Conservation (phyloP, 2,888 invertebrate genomes). For the Fragum whitleyi region DNA sequence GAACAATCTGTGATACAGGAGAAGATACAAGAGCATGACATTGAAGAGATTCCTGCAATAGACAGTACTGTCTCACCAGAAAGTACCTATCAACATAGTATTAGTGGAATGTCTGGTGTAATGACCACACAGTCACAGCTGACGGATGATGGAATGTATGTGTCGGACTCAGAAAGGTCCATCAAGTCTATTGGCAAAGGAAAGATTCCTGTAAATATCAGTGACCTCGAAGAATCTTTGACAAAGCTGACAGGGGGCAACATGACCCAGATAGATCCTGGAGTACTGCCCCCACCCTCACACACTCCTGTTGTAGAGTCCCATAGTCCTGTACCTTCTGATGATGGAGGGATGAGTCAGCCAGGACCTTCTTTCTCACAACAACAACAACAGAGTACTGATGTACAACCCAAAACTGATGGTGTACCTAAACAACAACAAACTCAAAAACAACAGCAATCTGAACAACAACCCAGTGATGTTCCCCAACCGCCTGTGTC, state of each 20-base stretch:
- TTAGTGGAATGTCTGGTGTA: conserved; percentile 44
- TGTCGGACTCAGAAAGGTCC: conserved; percentile 68
- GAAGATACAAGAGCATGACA: conserved; percentile 77
- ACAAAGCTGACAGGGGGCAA: conserved; percentile 67
- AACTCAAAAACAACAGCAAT: conserved; percentile 12
- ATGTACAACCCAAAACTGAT: conserved; percentile 20
- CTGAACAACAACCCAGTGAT: conserved; percentile 27
- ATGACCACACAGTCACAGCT: conserved; percentile 32
- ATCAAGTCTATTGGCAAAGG: conserved; percentile 60
- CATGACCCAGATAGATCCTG: conserved; percentile 37
- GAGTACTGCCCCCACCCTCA: conserved; percentile 31
- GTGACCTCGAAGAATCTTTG: conserved; percentile 77
- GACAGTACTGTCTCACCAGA: conserved; percentile 62
- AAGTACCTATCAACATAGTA: conserved; percentile 56
- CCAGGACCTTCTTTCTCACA: conserved; percentile 22
- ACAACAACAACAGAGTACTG: conserved; percentile 24
- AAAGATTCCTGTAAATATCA: conserved; percentile 77
- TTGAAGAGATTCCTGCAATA: conserved; percentile 63
- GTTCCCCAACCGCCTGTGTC: conserved; percentile 10
- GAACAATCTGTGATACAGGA: conserved; percentile 69
- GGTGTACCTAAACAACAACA: conserved; percentile 10
- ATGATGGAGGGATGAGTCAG: conserved; percentile 41
- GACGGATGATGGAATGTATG: conserved; percentile 58
- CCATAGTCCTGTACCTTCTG: conserved; percentile 61
- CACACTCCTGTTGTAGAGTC: conserved; percentile 37